These are phyloP conservation scores for Piscicola geometra DNA, from an alignment of 2,888 invertebrate species.

Conservation along the genomic window DNA sequence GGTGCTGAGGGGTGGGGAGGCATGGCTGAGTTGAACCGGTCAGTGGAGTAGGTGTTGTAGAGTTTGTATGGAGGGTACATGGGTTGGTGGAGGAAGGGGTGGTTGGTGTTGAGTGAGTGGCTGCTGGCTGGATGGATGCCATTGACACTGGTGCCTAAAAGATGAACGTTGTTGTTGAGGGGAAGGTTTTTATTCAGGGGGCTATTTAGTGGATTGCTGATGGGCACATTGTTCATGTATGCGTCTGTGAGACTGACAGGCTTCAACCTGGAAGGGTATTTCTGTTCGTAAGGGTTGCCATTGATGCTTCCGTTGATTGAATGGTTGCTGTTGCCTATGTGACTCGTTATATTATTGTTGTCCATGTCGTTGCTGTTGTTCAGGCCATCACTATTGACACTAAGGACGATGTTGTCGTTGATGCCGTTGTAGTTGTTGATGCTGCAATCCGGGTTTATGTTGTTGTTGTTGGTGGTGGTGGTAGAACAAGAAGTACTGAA, in stretches of 20 bases:
- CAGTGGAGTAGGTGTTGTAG: background rate
- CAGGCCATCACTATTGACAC: background rate
- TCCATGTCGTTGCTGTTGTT: too few species aligned
- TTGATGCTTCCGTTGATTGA: slow-evolving; percentile 8
- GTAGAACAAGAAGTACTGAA: too few species aligned
- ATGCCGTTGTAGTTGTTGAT: slow-evolving; percentile 3
- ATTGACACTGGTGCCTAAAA: background rate
- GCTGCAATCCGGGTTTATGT: background rate
- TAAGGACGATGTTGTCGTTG: background rate
- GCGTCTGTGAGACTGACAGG: background rate
- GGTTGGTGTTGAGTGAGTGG: background rate
- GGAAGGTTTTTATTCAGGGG: background rate
- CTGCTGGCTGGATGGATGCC: background rate
- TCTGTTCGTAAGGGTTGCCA: background rate
- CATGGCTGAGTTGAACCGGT: slow-evolving; percentile 3
- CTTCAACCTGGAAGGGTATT: background rate
- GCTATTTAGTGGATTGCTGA: background rate
- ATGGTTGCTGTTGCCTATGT: background rate
- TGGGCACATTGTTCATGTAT: background rate
- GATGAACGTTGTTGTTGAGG: background rate
- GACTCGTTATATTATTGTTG: background rate
- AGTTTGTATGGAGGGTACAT: background rate
- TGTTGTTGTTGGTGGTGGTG: background rate
- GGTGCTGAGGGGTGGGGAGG: slow-evolving; percentile 8
- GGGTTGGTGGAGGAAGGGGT: slow-evolving; percentile 16